These are phyloP conservation scores for Hydroisotoma schaefferi DNA, from an alignment of 2,888 invertebrate species.

Conservation along the genomic window DNA sequence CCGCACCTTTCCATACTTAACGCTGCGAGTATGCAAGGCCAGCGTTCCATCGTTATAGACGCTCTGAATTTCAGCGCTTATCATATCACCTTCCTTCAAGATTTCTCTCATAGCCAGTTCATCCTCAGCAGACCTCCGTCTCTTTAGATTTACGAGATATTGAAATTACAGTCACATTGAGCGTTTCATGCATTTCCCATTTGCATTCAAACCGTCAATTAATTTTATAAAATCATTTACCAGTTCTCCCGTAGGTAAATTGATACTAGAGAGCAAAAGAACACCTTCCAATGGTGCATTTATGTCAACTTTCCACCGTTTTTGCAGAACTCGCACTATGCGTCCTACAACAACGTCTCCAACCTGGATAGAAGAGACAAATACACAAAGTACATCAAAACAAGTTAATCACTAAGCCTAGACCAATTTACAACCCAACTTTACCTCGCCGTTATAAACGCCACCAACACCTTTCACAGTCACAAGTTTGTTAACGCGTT, in stretches of 20 bases:
- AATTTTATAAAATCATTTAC: conserved; percentile 56
- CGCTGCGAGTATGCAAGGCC: conserved; percentile 89
- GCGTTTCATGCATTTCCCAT: too few relatives aligned
- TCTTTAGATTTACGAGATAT: conserved; percentile 55
- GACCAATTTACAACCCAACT: too few relatives aligned
- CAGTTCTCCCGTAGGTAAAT: conserved; percentile 95
- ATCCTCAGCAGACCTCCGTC: conserved; percentile 89
- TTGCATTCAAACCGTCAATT: not conserved
- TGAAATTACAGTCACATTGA: too few relatives aligned
- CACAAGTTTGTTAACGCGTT: conserved; percentile 91
- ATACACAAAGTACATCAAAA: not conserved
- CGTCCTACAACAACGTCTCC: conserved; percentile 96
- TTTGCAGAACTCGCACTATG: conserved; percentile 84
- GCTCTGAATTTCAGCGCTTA: conserved; percentile 96
- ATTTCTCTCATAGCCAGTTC: conserved; percentile 96
- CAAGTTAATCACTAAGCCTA: not conserved
- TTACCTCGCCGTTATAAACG: conserved; percentile 79
- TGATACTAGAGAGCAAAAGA: conserved; percentile 84
- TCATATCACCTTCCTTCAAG: conserved; percentile 89
- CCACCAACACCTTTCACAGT: conserved; percentile 87
- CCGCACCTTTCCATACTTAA: conserved; percentile 90
- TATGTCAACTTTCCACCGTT: conserved; percentile 91
- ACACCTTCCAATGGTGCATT: conserved; percentile 80
- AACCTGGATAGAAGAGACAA: conserved; percentile 52
- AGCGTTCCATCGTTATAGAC: conserved; percentile 86